Conservation (phyloP, 2,113 vertebrate species). For the Macaca nemestrina region DNA sequence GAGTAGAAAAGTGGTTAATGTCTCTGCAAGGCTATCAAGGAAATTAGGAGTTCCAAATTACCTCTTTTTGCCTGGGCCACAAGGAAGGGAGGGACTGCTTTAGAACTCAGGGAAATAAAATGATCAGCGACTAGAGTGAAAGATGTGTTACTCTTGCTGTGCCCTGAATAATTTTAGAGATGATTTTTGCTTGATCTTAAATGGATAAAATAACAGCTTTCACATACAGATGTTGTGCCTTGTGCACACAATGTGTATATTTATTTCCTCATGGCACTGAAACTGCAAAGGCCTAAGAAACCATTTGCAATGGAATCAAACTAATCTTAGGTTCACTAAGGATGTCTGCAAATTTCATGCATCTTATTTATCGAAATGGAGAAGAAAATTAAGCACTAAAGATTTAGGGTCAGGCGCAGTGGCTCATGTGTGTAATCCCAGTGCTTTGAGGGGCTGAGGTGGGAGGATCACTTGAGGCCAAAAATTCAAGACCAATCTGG, state of each 20-base stretch:
- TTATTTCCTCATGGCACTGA: not conserved
- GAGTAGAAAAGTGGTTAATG: not conserved
- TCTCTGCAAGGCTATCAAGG: slow-evolving; percentile 18
- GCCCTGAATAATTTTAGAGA: slow-evolving; percentile 33
- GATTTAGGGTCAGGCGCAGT: not conserved
- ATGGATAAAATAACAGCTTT: not conserved
- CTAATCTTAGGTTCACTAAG: not conserved
- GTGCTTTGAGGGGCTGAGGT: no score
- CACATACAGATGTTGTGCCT: not conserved
- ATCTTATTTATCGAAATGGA: slow-evolving; percentile 33
- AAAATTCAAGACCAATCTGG: no score
- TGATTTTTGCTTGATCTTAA: slow-evolving; percentile 41
- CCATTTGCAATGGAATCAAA: not conserved
- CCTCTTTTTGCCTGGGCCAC: slow-evolving; percentile 6
- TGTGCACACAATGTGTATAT: not conserved
- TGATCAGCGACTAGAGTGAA: slow-evolving; percentile 1
- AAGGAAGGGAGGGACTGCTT: slow-evolving; percentile 2
- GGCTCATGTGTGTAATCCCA: no score
- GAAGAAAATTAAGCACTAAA: slow-evolving; percentile 16
- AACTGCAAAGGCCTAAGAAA: not conserved
- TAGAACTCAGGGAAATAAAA: slow-evolving; percentile 41
- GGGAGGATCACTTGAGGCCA: no score
- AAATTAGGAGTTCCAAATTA: slow-evolving; percentile 48
- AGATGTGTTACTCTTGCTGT: not conserved
- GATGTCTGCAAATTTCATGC: slow-evolving; percentile 1